Percentiles rank a stretch among this genome's conserved stretches.
phyloP scores from a whole-genome alignment of 2,113 vertebrate species.

The Acanthochromis polyacanthus region DNA sequence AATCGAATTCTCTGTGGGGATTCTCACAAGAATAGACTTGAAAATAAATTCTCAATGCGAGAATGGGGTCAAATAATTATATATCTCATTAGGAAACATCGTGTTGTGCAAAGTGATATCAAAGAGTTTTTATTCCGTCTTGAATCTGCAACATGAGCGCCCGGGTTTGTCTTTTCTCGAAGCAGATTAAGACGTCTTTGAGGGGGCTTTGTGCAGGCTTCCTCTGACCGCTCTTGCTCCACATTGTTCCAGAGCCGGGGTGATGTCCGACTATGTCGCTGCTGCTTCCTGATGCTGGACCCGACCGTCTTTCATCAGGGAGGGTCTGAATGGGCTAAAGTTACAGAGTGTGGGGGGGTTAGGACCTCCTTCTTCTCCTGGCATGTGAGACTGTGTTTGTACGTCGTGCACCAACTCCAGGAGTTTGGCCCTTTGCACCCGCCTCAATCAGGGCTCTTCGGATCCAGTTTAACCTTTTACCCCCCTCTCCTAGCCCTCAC shows the following conservation, averaged over 20 bases:
- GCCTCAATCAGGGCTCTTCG: conserved; percentile 80
- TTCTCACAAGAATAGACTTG: not conserved
- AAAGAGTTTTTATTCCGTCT: not conserved
- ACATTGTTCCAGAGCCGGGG: conserved; percentile 60
- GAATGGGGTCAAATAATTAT: not conserved
- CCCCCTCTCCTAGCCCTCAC: conserved; percentile 32
- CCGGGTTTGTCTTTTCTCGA: not conserved
- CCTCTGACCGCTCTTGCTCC: conserved; percentile 39
- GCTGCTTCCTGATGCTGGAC: conserved; percentile 65
- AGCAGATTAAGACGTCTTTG: conserved; percentile 44
- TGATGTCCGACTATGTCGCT: conserved; percentile 59
- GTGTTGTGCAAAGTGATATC: not conserved
- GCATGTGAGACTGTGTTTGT: conserved; percentile 20
- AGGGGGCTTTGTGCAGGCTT: conserved; percentile 39
- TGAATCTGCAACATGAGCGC: not conserved
- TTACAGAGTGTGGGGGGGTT: conserved; percentile 55
- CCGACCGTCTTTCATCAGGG: conserved; percentile 69
- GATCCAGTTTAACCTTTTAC: conserved; percentile 85
- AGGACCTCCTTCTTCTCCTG: conserved; percentile 28
- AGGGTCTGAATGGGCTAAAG: conserved; percentile 72
- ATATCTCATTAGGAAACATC: not conserved
- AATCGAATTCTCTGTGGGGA: not conserved
- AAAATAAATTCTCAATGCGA: not conserved
- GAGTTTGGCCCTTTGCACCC: conserved; percentile 66
- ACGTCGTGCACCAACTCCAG: conserved; percentile 38